Base-by-base conservation (phyloP, 2,797 vertebrate genomes). In the Lithobates pipiens region DNA sequence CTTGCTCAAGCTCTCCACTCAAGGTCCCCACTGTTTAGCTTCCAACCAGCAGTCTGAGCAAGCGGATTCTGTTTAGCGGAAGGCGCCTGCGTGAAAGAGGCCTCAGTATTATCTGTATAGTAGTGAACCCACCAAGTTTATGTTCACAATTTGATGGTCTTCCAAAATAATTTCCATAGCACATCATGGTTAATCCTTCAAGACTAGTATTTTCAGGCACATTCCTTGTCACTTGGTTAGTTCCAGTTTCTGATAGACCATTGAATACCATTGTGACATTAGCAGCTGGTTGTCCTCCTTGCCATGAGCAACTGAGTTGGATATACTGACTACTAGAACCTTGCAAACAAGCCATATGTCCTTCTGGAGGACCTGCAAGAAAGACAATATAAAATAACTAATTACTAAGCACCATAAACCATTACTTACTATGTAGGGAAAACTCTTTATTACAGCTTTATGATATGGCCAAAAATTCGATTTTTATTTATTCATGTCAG, bases 211-310 rank as follows among this genome's bases (percentile, higher is more conserved):
- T 61, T 16, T 6, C 10, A 21, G 44, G 23, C 16, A 76, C 42
- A 36, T 54, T 77, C 0, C 27, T 44, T 9, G 16, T 44, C 10
- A 84, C 83, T 6, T 25, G 44, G 15, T 70, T 50, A 5, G 3
- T 7, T 7, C 21, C 18, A 10, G 21, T 61, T 11, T 71, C 46
- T 15, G 4, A 72, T 27, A 36, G 39, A 61, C 57, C 39, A 10
- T 78, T 39, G 16, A 71, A 72, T 23, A 5, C 10, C 83, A 84
- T 71, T 27, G 29, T 71, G 16, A 84, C 65, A 46, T 78, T 46
- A 25, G 83, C 75, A 9, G 83, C 15, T 72, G 83, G 83, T 15
- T 70, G 6, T 5, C 83, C 83, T 21, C 76, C 68, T 32, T 16
- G 67, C 76, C 83, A 84, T 36, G 68, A 84, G 65, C 83, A 84